phyloP scores from a whole-genome alignment of 2,113 vertebrate species.

The Gila orcuttii region DNA sequence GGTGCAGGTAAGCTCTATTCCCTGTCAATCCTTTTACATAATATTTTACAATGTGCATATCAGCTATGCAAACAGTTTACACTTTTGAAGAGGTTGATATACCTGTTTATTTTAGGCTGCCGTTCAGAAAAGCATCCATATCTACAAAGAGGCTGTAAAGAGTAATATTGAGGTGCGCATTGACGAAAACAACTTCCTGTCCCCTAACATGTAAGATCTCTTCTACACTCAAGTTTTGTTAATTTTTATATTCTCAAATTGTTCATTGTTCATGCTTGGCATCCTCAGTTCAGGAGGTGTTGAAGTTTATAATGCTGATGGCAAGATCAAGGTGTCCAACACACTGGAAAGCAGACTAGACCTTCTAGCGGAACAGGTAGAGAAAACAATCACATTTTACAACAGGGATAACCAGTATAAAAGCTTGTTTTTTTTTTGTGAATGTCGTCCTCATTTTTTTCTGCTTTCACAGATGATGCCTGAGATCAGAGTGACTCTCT shows the following conservation, averaged over 20 bases:
- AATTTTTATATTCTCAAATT: not conserved
- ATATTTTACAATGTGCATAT: not conserved
- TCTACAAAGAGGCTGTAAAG: constrained; percentile 89
- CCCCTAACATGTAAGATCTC: constrained; percentile 86
- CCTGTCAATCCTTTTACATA: not conserved
- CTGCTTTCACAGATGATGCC: constrained; percentile 91
- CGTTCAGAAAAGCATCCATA: constrained; percentile 86
- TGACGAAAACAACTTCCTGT: constrained; percentile 87
- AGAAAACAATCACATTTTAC: not conserved
- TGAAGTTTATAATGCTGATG: constrained; percentile 87
- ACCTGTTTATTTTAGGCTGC: constrained; percentile 74
- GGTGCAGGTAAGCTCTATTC: constrained; percentile 81
- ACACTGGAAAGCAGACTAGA: constrained; percentile 96
- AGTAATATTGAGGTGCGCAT: constrained; percentile 86
- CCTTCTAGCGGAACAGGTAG: constrained; percentile 94
- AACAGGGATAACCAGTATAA: not conserved
- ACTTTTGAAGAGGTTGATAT: not conserved
- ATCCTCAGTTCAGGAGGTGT: constrained; percentile 88
- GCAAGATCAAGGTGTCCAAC: constrained; percentile 97
- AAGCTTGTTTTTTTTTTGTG: not conserved
- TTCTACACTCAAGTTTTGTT: not conserved
- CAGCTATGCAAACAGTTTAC: not conserved
- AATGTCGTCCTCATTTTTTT: not conserved
- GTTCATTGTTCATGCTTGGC: constrained; percentile 11
- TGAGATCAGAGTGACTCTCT: constrained; percentile 88